Percentiles rank a stretch among this genome's conserved stretches.
These are phyloP conservation scores for Asbolus verrucosus DNA, from an alignment of 1,140 invertebrate species.

Conservation along the genomic window DNA sequence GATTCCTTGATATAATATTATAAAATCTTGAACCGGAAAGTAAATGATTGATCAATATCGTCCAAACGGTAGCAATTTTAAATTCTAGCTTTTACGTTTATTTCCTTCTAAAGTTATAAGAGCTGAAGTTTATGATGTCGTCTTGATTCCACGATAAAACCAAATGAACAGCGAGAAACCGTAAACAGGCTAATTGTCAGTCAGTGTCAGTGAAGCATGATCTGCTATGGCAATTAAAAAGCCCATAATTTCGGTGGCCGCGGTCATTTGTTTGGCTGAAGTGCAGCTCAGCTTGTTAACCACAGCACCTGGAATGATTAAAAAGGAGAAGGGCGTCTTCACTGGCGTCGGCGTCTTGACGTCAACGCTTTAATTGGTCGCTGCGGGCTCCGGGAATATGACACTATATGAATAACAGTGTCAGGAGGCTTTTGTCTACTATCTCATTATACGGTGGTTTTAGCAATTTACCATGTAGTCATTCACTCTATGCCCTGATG, in stretches of 20 bases:
- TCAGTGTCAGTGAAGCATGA: too few species aligned
- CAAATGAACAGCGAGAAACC: too few species aligned
- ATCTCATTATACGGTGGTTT: slow-evolving; percentile 43
- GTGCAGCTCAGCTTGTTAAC: slow-evolving; percentile 29
- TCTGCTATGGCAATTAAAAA: slow-evolving; percentile 35
- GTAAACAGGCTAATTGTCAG: too few species aligned
- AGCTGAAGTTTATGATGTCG: too few species aligned
- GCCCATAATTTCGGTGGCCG: slow-evolving; percentile 16
- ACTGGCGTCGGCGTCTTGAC: slow-evolving; percentile 42
- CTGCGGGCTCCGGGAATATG: slow-evolving; percentile 40
- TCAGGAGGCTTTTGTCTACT: slow-evolving; percentile 39
- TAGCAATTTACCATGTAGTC: slow-evolving; percentile 39
- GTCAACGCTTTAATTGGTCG: slow-evolving; percentile 44
- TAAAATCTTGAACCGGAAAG: too few species aligned
- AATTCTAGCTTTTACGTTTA: too few species aligned
- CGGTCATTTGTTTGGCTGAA: slow-evolving; percentile 25
- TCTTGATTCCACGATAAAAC: too few species aligned
- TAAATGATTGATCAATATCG: too few species aligned
- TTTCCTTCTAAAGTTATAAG: too few species aligned
- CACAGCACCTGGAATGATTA: slow-evolving; percentile 35
- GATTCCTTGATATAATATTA: too few species aligned
- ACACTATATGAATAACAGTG: slow-evolving; percentile 43
- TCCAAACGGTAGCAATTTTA: too few species aligned
- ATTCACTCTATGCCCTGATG: slow-evolving; percentile 24
- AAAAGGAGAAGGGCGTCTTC: slow-evolving; percentile 29